Base-by-base conservation (phyloP, 2,113 vertebrate species). In the Plecotus auritus region DNA sequence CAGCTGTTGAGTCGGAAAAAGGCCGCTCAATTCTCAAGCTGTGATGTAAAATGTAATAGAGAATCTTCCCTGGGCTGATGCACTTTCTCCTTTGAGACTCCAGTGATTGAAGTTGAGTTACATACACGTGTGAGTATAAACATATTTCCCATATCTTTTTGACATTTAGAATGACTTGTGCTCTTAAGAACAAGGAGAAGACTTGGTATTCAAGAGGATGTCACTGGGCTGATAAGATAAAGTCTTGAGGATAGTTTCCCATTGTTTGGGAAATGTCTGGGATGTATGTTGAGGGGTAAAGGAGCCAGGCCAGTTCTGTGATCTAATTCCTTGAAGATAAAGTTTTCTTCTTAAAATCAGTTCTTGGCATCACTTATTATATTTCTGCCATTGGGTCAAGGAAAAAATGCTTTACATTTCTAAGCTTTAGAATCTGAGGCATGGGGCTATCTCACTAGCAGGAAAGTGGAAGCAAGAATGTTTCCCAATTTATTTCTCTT, bases 381-480 rank as follows among this genome's bases (percentile, higher is more conserved):
- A 90, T 94, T 64, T 11, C 37, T 97, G 89, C 30, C 83, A 64
- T 51, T 91, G 74, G 78, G 78, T 97, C 91, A 97, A 96, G 93
- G 88, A n/a, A 40, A 95, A 94, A 86, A 67, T 54, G 22, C 17
- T 83, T 88, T 67, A 92, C 77, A 16, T 35, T 92, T 95, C 47
- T 73, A 88, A 67, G 45, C 35, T 74, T 93, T 90, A 96, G 14
- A 90, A 35, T 93, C 82, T 61, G 87, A 85, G 30, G 30, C 67
- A 64, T 88, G 35, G 73, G 45, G 42, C 67, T 88, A 9, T 76
- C 84, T 89, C 37, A 20, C 42, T 17, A 82, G 23, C 28, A 88
- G 54, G 20, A 94, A 92, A 35, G 37, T 88, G 30, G n/a, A 93
- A 90, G 56, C 86, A 66, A 91, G 37, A 90, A 90, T 28, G 90